phyloP scores from a whole-genome alignment of 2,888 invertebrate genomes.

The Mantis religiosa region DNA sequence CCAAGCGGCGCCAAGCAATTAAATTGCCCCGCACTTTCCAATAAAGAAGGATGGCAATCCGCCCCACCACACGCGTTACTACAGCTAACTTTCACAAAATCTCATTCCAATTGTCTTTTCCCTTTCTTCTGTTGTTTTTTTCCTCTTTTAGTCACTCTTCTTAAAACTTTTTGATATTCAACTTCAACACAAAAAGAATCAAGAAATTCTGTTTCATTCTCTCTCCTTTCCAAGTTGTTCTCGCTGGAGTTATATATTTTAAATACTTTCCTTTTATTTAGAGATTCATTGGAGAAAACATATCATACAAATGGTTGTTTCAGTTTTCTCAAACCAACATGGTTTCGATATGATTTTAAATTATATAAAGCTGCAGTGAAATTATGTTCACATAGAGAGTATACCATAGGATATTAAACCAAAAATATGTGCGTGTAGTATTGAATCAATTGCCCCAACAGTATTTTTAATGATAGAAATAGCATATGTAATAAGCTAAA shows the following conservation, averaged over 20 bases:
- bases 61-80: not conserved
- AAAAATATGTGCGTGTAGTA: no score
- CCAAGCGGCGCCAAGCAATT: conserved; percentile 27
- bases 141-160: not conserved
- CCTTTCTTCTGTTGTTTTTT: not conserved
- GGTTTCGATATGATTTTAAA: no score
- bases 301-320: no score
- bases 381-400: no score
- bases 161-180: conserved; percentile 9
- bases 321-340: no score
- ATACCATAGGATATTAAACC: no score
- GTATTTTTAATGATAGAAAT: no score
- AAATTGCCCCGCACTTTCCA: conserved; percentile 31
- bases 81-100: conserved; percentile 29
- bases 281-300: no score
- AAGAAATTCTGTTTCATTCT: not conserved
- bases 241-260: not conserved
- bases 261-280: no score
- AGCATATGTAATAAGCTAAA: no score
- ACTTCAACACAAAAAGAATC: not conserved
- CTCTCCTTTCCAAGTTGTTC: not conserved
- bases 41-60: conserved; percentile 28
- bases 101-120: conserved; percentile 27
- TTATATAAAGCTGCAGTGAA: no score
- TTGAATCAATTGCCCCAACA: no score